A percentile compares a stretch with the other conserved stretches of the same genome.
Conservation (phyloP, 53 echinoderm and acorn worm genomes). For the Holothuria scabra region DNA sequence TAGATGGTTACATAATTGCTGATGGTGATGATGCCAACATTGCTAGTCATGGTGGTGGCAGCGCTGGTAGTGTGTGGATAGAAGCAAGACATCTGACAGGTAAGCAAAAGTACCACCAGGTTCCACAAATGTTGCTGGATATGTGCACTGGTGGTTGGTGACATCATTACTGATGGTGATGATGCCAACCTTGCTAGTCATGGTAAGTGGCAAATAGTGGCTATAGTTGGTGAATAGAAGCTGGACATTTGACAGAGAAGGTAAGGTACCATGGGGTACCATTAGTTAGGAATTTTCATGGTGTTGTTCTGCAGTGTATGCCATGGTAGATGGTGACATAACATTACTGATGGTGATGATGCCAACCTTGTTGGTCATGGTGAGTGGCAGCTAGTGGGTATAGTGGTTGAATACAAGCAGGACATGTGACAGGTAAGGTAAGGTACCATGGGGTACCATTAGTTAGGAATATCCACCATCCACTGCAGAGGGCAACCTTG, state of each 20-base stretch:
- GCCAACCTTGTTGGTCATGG: conserved; percentile 66
- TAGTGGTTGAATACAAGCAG: conserved; percentile 69
- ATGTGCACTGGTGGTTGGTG: conserved; percentile 72
- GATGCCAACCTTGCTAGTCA: conserved; percentile 63
- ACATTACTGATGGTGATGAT: conserved; percentile 63
- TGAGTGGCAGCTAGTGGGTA: conserved; percentile 85
- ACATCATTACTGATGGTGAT: conserved; percentile 67
- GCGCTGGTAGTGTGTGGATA: conserved; percentile 86
- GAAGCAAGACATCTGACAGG: conserved; percentile 65
- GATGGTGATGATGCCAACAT: conserved; percentile 67
- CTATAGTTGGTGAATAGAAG: conserved; percentile 74
- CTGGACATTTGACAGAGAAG: conserved; percentile 70
- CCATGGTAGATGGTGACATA: conserved; percentile 80
- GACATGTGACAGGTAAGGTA: conserved; percentile 74
- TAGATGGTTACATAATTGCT: conserved; percentile 80
- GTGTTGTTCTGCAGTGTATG: no score
- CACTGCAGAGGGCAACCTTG: conserved; percentile 76
- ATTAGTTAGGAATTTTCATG: background rate
- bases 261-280: background rate
- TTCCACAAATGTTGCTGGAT: conserved; percentile 43
- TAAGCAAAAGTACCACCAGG: conserved; percentile 50
- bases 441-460: background rate
- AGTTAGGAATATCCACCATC: background rate
- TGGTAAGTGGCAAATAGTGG: conserved; percentile 84
- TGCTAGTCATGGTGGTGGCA: conserved; percentile 71